Base-by-base conservation (phyloP, 2,888 invertebrate genomes). In the Neuroscelio doddi region DNA sequence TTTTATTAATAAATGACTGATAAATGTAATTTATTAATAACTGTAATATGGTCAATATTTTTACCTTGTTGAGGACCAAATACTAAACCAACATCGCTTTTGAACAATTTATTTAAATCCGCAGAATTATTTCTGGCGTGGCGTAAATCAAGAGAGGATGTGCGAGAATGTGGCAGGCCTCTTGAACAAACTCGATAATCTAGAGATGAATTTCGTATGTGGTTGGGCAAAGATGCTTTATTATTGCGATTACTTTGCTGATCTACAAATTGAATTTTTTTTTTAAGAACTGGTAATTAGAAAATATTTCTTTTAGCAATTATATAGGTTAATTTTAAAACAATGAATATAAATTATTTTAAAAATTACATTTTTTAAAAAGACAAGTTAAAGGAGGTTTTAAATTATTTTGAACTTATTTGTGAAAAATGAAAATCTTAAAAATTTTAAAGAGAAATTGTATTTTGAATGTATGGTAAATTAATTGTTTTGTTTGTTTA, bases 181-280 rank as follows among this genome's bases (percentile, higher is more conserved):
- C 87, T 74, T 53, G 82, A 88, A 79, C 83, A 77, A 30, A 86
- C 78, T 49, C 94, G 87, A 62, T 94, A 87, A 80, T 95, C 95
- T 79, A 93, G 87, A 0, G 95, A 95, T 0, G 95, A 93, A 84
- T 95, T 95, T 66, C 95, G 88, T 0, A 94, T 92, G 83, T 79
- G 81, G 42, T 71, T 76, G 3, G 69, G 74, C 26, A 75, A 55
- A 1, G 74, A 52, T 32, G 73, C 50, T 57, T 68, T 71, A 53
- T 46, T 41, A 24, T 24, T 12, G 8, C 24, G 36, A 15, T 2
- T 68, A 50, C 62, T 77, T 69, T 76, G 79, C 65, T 69, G 77
- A 15, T 72, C 80, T 80, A 32, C 1, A 44, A 12, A 17, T 21
- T 34, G 4, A 16, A 15, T 14, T 15, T 15, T n/a, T 24, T 50